A percentile compares a stretch with the other conserved stretches of the same genome.
phyloP scores from a whole-genome alignment of 2,113 vertebrate species.

The Barbus barbus region DNA sequence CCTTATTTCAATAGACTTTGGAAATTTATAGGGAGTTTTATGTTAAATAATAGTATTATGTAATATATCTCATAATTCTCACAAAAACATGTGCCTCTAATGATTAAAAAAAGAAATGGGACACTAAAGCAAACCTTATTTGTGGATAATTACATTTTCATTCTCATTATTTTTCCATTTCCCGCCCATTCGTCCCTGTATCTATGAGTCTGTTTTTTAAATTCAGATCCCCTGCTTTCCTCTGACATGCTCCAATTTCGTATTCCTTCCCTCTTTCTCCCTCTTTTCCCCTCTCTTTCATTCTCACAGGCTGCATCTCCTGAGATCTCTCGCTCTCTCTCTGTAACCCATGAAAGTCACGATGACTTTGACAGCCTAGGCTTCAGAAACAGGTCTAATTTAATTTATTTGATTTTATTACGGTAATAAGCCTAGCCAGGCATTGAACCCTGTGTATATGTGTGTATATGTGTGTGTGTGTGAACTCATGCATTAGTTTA shows the following conservation, averaged over 20 bases:
- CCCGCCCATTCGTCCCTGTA: background rate
- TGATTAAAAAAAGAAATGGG: background rate
- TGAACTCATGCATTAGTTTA: too few species aligned
- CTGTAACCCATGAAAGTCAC: slow-evolving; percentile 48
- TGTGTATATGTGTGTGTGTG: slow-evolving; percentile 18
- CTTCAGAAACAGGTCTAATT: slow-evolving; percentile 49
- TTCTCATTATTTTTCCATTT: slow-evolving; percentile 26
- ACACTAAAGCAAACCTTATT: background rate
- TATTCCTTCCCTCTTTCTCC: slow-evolving; percentile 25
- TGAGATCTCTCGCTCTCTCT: slow-evolving; percentile 5
- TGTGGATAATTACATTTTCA: background rate
- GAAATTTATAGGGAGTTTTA: background rate
- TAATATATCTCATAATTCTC: background rate
- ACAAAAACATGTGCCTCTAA: background rate
- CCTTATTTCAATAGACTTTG: background rate
- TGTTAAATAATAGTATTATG: background rate
- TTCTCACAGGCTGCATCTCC: slow-evolving; percentile 21
- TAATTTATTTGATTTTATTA: slow-evolving; percentile 53
- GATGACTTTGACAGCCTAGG: slow-evolving; percentile 41
- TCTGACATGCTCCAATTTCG: slow-evolving; percentile 36
- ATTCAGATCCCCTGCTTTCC: slow-evolving; percentile 21
- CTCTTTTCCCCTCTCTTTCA: slow-evolving; percentile 26
- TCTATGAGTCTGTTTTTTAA: slow-evolving; percentile 24
- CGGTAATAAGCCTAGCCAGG: slow-evolving; percentile 45
- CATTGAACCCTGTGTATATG: slow-evolving; percentile 31